phyloP scores from a whole-genome alignment of 2,113 vertebrate species.

The Cochlearius cochlearius region DNA sequence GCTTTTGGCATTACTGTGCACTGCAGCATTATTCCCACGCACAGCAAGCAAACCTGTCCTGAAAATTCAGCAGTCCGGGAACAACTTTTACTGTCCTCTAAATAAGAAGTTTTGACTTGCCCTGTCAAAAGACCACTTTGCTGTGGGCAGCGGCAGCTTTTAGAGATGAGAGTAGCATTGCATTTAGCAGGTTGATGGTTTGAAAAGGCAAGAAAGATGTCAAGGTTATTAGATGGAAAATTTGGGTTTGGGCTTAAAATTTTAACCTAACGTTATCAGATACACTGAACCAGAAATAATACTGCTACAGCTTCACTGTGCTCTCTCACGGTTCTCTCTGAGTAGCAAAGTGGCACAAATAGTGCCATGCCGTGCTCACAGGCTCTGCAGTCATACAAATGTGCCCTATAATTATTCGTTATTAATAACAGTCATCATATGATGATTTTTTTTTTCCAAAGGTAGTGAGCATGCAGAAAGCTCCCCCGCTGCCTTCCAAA shows the following conservation, averaged over 20 bases:
- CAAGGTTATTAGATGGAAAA: background rate
- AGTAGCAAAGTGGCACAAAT: background rate
- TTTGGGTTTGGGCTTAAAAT: background rate
- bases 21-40: background rate
- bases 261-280: background rate
- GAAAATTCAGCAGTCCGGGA: background rate
- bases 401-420: background rate
- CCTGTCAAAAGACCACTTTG: background rate
- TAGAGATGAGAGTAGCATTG: background rate
- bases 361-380: fast-evolving
- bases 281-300: background rate
- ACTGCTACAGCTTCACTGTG: background rate
- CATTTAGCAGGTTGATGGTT: background rate
- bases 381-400: background rate
- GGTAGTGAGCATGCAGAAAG: background rate
- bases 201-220: background rate
- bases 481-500: background rate
- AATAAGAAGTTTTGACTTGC: background rate
- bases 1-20: background rate
- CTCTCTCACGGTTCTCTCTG: background rate
- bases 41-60: background rate
- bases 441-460: background rate
- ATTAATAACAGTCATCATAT: background rate
- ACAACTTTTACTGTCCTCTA: background rate
- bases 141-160: background rate